Conservation (phyloP, 2,888 invertebrate genomes). For the Thalpophila matura region DNA sequence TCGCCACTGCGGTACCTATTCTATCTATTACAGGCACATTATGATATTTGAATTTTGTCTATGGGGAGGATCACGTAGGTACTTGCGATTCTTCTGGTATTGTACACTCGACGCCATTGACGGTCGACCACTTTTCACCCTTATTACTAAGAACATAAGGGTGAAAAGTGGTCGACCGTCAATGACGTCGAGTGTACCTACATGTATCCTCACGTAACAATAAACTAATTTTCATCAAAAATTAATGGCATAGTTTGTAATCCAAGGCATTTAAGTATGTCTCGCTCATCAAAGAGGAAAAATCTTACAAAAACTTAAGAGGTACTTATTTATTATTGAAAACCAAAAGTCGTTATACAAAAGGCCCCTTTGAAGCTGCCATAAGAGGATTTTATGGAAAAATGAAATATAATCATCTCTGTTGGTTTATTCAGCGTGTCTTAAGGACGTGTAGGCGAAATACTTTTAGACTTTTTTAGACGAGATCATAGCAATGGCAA, state of each 20-base stretch:
- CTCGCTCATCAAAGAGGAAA: constrained; percentile 27
- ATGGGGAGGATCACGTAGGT: too few relatives aligned
- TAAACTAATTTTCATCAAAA: background rate
- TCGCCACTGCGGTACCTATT: too few relatives aligned
- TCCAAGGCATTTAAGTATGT: constrained; percentile 5
- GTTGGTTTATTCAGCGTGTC: constrained; percentile 27
- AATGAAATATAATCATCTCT: constrained; percentile 39
- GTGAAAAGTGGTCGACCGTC: too few relatives aligned
- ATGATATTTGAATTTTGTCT: too few relatives aligned
- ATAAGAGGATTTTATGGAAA: constrained; percentile 54
- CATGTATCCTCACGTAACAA: too few relatives aligned
- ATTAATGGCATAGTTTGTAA: constrained; percentile 4
- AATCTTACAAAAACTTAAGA: constrained; percentile 37
- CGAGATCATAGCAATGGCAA: background rate
- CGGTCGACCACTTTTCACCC: too few relatives aligned
- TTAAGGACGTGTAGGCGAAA: constrained; percentile 8
- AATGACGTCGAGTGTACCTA: too few relatives aligned
- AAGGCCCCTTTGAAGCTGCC: constrained; percentile 43
- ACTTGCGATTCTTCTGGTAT: too few relatives aligned
- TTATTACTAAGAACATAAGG: too few relatives aligned
- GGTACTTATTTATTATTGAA: constrained; percentile 42
- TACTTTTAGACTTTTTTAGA: constrained; percentile 22
- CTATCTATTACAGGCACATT: too few relatives aligned
- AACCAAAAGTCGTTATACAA: constrained; percentile 46
- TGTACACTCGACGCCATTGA: too few relatives aligned